Evolutionary conservation across 2,113 vertebrate genomes (phyloP), one percentile per base, ranked within the genome.

Genomic region (Drymodes brunneopygia): DNA sequence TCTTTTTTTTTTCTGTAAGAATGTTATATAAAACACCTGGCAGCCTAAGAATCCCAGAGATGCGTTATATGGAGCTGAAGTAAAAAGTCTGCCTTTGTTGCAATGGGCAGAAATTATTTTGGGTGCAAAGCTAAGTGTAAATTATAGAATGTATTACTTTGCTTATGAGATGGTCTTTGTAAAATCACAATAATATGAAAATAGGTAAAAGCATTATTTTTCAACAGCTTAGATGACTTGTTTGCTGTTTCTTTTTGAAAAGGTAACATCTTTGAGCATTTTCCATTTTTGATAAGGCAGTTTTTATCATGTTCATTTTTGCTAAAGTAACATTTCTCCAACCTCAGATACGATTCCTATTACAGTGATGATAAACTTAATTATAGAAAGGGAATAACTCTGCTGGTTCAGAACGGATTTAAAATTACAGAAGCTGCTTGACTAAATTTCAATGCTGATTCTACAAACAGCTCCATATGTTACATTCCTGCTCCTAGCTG

Each of bases 401-500:
- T 80, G 33, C 84, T 85, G 64, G 62, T n/a, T 85, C 74, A 89
- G 57, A 72, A 84, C 2, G 2, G 40, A 73, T 95, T 77, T 66
- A 66, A 94, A 97, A 90, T 85, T 79, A 71, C 42, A 87, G 75
- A 75, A 92, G 50, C 35, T 95, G 50, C 50, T 89, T 81, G 89
- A 86, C 86, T 91, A 61, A 72, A 90, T 92, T 95, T 89, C 78
- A 82, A 1, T 31, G 70, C 79, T 88, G 82, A 82, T 87, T 67
- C 71, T 88, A 81, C 81, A 90, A 91, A 75, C 36, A 70, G 44
- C 54, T 91, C 73, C 70, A 54, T 80, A 81, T 84, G 81, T 67
- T 89, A 44, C 45, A 61, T 72, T 85, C 70, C 73, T 9, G 3
- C 64, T 72, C n/a, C 73, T 82, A 65, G 57, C 29, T 1, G 35